Evolutionary conservation across 1,140 invertebrate species (phyloP), one percentile per base, ranked within the genome.

Genomic region (Drosophila takahashii): DNA sequence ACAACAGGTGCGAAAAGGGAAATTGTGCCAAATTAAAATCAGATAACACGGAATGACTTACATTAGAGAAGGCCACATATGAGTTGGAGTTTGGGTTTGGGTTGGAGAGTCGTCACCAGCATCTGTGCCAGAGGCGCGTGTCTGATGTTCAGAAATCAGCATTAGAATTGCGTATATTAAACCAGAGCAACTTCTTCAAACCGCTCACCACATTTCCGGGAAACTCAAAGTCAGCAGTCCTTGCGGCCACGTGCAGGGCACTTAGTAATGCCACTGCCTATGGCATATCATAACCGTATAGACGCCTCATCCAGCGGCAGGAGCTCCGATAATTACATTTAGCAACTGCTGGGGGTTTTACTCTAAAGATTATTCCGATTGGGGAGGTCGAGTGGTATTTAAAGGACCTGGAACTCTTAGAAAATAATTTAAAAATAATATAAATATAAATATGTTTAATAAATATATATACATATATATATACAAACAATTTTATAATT

Each of bases 11-110:
- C 77, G 72, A 84, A 83, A 83, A 74, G 77, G 77, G 62, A 75
- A 84, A 89, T 89, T 89, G 85, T 74, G 65, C 60, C 76, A 89
- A 89, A 89, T 89, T 89, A 89, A 89, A 89, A 89, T 89, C 84
- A 89, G 84, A 89, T 89, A 89, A 89, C 65, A 77, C 64, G 62
- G 70, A 80, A 83, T 89, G 72, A 89, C 79, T 84, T 65, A 83
- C 75, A 83, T 57, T 69, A 56, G 54, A 56, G 51, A 3, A 22
- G 22, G 22, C 3, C 36, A 57, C 27, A 44, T 41, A 64, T 59
- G 42, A 42, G 52, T 2, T 1, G 26, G 41, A 15, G 41, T 13
- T 11, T 29, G 58, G 42, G 41, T 1, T 32, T 3, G n/a, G 9
- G 3, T 15, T 9, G 3, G 4, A 3, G 22, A 39, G 59, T 69